Percentiles rank a stretch among this genome's conserved stretches.
Evolutionary conservation across 2,797 vertebrate genomes (phyloP).

Genomic region (Alectoris magna): DNA sequence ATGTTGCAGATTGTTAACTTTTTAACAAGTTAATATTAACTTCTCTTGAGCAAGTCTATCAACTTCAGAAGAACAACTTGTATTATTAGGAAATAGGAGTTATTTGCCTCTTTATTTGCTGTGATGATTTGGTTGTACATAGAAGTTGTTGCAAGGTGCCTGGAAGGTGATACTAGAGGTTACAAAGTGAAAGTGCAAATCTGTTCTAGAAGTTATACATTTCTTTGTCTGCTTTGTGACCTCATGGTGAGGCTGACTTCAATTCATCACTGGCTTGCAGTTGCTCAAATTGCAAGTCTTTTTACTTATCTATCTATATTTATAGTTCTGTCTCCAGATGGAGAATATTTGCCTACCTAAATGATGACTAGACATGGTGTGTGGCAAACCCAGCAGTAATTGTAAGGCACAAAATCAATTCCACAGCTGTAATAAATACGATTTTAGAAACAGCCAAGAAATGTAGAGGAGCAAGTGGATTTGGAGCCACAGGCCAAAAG

Average conservation of each 20-base stretch:
- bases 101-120: background rate
- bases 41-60: background rate
- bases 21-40: background rate
- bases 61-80: background rate
- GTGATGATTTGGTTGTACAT: background rate
- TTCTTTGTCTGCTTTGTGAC: background rate
- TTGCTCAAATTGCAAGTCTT: conserved; percentile 2
- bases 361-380: background rate
- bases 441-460: background rate
- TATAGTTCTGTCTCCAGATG: conserved; percentile 13
- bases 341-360: background rate
- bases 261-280: background rate
- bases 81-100: background rate
- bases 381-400: conserved; percentile 23
- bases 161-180: background rate
- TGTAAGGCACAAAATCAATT: conserved; percentile 45
- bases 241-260: background rate
- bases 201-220: background rate
- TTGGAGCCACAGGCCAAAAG: conserved; percentile 2
- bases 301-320: conserved; percentile 9
- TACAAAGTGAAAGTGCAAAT: background rate
- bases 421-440: conserved; percentile 12
- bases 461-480: background rate
- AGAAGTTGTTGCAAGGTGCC: background rate
- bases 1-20: background rate